These are phyloP conservation scores for Athalia cordata DNA, from an alignment of 2,888 invertebrate genomes.

Conservation along the genomic window DNA sequence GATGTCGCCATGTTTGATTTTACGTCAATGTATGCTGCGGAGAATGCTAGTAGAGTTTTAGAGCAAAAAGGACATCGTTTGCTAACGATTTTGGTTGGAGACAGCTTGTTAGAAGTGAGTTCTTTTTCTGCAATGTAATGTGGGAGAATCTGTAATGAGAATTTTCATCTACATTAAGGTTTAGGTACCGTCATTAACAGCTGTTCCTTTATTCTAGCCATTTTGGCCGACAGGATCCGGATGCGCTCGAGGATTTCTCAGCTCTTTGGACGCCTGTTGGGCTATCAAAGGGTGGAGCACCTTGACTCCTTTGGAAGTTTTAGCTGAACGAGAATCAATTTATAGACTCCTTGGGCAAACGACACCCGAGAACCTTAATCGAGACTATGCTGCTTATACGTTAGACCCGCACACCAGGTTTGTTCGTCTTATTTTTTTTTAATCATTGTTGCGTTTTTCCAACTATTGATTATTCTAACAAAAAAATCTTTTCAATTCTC, in stretches of 20 bases:
- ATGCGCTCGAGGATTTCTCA: conserved; percentile 96
- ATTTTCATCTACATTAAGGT: neutral
- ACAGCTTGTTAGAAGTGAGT: conserved; percentile 91
- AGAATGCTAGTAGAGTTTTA: conserved; percentile 92
- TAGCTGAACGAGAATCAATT: conserved; percentile 96
- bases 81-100: conserved; percentile 94
- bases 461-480: neutral
- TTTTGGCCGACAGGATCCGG: conserved; percentile 99
- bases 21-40: conserved; percentile 98
- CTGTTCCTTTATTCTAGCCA: conserved; percentile 76
- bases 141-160: neutral
- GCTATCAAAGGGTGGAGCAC: conserved; percentile 89
- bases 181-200: neutral
- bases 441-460: neutral
- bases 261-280: conserved; percentile 97
- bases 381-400: conserved; percentile 91
- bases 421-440: conserved; percentile 46
- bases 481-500: conserved; percentile 9
- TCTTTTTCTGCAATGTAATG: neutral
- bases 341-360: conserved; percentile 92
- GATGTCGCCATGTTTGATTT: conserved; percentile 99
- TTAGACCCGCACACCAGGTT: conserved; percentile 89
- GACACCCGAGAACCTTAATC: conserved; percentile 95
- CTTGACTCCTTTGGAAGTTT: conserved; percentile 86
- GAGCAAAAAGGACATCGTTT: conserved; percentile 85